Conservation (phyloP, 2,797 vertebrate genomes). For the Mus caroli region DNA sequence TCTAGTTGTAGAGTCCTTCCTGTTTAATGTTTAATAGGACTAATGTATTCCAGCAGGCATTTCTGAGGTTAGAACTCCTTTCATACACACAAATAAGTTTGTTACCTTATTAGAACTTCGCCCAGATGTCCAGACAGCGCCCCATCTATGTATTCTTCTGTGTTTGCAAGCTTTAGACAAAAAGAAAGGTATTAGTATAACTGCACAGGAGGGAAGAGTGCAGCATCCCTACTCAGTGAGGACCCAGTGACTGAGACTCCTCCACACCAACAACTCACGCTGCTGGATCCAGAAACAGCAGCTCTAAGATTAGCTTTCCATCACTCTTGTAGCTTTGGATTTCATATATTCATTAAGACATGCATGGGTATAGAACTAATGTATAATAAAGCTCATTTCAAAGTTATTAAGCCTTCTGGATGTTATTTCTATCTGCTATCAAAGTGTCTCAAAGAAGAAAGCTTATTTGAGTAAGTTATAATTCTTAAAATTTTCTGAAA, state of each 20-base stretch:
- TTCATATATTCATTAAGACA: slow-evolving; percentile 58
- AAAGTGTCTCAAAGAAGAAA: slow-evolving; percentile 15
- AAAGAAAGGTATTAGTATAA: not conserved
- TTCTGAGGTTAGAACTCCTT: slow-evolving; percentile 50
- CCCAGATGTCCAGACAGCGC: slow-evolving; percentile 97
- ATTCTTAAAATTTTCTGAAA: slow-evolving; percentile 32
- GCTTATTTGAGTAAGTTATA: slow-evolving; percentile 1
- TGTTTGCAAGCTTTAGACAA: slow-evolving; percentile 95
- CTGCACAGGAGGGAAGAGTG: not conserved
- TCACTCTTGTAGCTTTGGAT: slow-evolving; percentile 33
- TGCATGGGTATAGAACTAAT: slow-evolving; percentile 48
- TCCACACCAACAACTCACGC: not conserved
- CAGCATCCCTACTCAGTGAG: slow-evolving; percentile 26
- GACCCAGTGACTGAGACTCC: slow-evolving; percentile 47
- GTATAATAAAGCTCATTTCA: slow-evolving; percentile 76
- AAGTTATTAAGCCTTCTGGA: slow-evolving; percentile 38
- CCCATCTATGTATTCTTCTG: slow-evolving; percentile 98
- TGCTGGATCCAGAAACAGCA: slow-evolving; percentile 10
- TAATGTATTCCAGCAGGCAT: slow-evolving; percentile 37
- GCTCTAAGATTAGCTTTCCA: slow-evolving; percentile 49
- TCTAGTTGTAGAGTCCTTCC: slow-evolving; percentile 30
- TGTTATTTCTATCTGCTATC: slow-evolving; percentile 40
- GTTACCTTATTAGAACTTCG: slow-evolving; percentile 98
- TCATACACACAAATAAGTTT: not conserved
- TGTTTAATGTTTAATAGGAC: not conserved